Evolutionary conservation across 1,140 invertebrate species (phyloP), one percentile per base, ranked within the genome.

Genomic region (Lordiphosa mommai): DNA sequence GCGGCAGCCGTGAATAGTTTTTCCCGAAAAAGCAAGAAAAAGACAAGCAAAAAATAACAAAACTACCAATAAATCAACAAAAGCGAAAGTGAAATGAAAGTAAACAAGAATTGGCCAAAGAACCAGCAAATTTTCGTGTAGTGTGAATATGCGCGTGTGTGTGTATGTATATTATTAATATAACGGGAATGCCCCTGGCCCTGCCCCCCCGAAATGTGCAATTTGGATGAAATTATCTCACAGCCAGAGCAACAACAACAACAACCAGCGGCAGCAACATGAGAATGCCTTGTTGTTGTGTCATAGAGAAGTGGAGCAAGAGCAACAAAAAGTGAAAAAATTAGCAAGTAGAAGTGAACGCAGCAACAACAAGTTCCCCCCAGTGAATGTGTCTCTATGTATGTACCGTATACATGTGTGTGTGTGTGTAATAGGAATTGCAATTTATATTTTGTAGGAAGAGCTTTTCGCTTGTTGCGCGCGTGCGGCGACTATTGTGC

Each of bases 401-500:
- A n/a, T n/a, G n/a, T n/a, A n/a, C n/a, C n/a, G n/a, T n/a, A n/a
- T n/a, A n/a, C n/a, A n/a, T 37, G 38, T 51, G 50, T 57, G 34
- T 72, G 52, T 61, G 52, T 80, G 56, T 80, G 50, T 60, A 63
- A 73, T 59, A 71, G 76, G 71, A 82, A 82, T 84, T 82, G 76
- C 77, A 84, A 82, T 82, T 68, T 80, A 67, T 68, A 59, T 70
- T 44, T 47, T 48, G 61, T 47, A 37, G 61, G 58, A 53, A 82
- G 66, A 80, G 76, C 76, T 82, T 82, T 71, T 82, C 71, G 76
- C 77, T 82, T 82, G 76, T 82, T 82, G 76, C 76, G 76, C 71
- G 76, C 69, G 77, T 69, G 69, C 50, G 55, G 49, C 55, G 68
- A 66, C 51, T 50, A 66, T 69, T 72, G 64, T 69, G 63, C 72